Base-by-base conservation (phyloP, 2,888 invertebrate species). In the Tenthredo livida region DNA sequence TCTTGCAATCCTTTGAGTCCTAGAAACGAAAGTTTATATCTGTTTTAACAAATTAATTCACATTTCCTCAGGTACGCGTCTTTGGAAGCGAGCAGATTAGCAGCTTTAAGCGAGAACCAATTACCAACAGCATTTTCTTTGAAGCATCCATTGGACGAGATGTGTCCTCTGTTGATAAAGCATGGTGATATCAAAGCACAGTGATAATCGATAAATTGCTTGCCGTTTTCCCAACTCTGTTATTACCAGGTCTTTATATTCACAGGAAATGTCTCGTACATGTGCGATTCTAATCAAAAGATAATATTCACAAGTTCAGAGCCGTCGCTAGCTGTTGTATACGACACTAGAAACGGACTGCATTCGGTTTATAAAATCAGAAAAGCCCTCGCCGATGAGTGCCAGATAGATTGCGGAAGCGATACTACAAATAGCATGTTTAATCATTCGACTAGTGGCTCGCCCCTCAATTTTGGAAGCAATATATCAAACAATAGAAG, bases 131-230 rank as follows among this genome's bases (percentile, higher is more conserved):
- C 98, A 77, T 99, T 97, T 93, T 98, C 98, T 10, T 93, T 99
- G 85, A 95, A 97, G 0, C 98, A 98, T 94, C 98, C 98, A 0
- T 94, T 98, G 84, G 98, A 99, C 92, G 98, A 99, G 93, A 96
- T 98, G 40, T 96, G 97, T 84, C 98, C 98, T 0, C 95, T 98
- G 54, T 93, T 97, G 9, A 94, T 96, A 86, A 97, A 96, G 90
- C 96, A 96, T 21, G 94, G 95, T 86, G 94, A 83, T 50, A 25
- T 25, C 1, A 4, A 43, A 65, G 61, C 21, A 7, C 17, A 54
- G 54, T 84, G 9, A n/a, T 21, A 54, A 5, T 50, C 10, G 6
- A 33, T 9, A 67, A 85, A 82, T 43, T 65, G 43, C 25, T 67
- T 5, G 9, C 7, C 12, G n/a, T 29, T 50, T 73, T 67, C 21